phyloP scores from a whole-genome alignment of 2,113 vertebrate species.

The Dipodomys stephensi region DNA sequence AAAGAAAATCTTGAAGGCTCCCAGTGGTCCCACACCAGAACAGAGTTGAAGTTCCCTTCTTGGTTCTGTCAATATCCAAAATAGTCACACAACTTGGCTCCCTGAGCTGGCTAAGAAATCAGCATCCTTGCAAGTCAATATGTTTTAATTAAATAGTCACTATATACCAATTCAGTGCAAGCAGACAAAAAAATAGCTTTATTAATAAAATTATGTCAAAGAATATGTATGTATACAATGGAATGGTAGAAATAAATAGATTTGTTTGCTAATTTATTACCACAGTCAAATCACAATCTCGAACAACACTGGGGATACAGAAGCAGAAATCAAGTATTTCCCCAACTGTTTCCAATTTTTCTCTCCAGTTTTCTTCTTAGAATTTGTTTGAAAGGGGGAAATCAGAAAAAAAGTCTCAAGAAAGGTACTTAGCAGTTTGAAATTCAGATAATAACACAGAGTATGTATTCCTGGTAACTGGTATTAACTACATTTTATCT shows the following conservation, averaged over 20 bases:
- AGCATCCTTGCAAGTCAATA: neutral
- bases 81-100: neutral
- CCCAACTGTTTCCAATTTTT: neutral
- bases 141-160: neutral
- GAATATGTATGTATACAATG: neutral
- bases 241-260: neutral
- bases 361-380: neutral
- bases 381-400: neutral
- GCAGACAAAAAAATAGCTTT: neutral
- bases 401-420: neutral
- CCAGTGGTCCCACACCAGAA: neutral
- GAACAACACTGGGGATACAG: neutral
- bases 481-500: neutral
- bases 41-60: neutral
- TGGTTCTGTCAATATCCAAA: neutral
- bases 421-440: neutral
- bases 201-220: constrained; percentile 18
- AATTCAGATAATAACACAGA: constrained; percentile 13
- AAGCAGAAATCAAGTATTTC: neutral
- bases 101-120: neutral
- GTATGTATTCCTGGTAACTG: neutral
- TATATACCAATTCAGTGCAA: neutral
- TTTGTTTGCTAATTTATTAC: constrained; percentile 1
- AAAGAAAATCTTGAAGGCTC: neutral
- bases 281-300: neutral